phyloP scores from a whole-genome alignment of 2,888 invertebrate species.

The Amaurobius ferox region DNA sequence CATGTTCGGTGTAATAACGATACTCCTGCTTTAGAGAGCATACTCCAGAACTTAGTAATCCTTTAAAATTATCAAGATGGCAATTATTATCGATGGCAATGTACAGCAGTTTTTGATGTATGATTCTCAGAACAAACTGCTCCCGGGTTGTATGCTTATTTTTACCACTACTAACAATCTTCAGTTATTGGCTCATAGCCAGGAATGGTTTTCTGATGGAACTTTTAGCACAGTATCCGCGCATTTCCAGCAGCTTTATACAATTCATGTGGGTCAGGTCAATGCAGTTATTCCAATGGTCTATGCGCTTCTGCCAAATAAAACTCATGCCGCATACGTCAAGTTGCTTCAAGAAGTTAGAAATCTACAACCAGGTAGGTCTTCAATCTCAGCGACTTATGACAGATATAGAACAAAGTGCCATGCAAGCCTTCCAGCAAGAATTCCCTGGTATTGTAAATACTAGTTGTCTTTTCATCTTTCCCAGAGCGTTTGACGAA shows the following conservation, averaged over 20 bases:
- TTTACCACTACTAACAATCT: conserved; percentile 23
- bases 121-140: conserved; percentile 21
- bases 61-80: conserved; percentile 25
- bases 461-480: too few relatives aligned
- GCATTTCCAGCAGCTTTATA: conserved; percentile 22
- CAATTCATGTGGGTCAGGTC: neutral
- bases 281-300: conserved; percentile 1
- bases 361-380: conserved; percentile 28
- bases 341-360: conserved; percentile 37
- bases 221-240: conserved; percentile 15
- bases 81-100: conserved; percentile 29
- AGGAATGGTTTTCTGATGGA: conserved; percentile 25
- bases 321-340: conserved; percentile 9
- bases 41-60: conserved; percentile 9
- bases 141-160: conserved; percentile 9
- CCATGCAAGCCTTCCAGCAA: too few relatives aligned
- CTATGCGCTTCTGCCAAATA: conserved; percentile 20
- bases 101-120: conserved; percentile 28
- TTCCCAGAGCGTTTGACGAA: neutral
- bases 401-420: too few relatives aligned
- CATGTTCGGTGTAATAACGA: too few relatives aligned
- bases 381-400: neutral
- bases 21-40: neutral
- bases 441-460: too few relatives aligned
- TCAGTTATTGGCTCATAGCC: conserved; percentile 8